Conservation (phyloP, 1,140 invertebrate species). For the Cyclargus thomasi region DNA sequence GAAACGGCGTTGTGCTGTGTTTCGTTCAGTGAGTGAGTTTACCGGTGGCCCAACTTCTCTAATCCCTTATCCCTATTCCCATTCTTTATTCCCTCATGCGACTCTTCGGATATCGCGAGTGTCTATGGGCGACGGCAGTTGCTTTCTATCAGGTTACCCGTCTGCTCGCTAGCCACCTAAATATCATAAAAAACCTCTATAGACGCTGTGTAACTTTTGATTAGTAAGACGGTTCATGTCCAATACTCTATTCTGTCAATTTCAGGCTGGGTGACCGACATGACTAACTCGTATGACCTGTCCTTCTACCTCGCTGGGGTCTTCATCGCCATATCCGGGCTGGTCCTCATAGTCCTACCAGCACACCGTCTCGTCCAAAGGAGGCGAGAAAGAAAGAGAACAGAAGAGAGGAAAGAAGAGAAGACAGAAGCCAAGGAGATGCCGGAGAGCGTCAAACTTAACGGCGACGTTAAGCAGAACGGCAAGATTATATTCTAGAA, state of each 20-base stretch:
- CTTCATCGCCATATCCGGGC: conserved; percentile 89
- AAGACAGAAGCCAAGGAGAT: conserved; percentile 18
- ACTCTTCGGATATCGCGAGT: no score
- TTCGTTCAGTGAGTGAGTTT: no score
- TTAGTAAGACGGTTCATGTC: neutral
- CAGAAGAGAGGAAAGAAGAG: neutral
- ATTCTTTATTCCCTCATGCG: no score
- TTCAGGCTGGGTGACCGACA: conserved; percentile 87
- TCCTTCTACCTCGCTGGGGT: conserved; percentile 91
- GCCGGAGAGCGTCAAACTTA: conserved; percentile 21
- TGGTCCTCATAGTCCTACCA: conserved; percentile 83
- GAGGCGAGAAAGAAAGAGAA: conserved; percentile 5
- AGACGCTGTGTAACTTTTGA: no score
- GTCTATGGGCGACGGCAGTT: no score
- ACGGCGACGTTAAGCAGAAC: conserved; percentile 44
- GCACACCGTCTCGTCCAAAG: conserved; percentile 62
- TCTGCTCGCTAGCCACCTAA: no score
- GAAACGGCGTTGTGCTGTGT: no score
- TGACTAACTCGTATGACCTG: conserved; percentile 85
- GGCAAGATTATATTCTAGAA: conserved; percentile 34
- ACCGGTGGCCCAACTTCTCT: no score
- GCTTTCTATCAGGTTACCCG: no score
- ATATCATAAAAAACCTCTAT: no score
- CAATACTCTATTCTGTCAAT: conserved; percentile 26
- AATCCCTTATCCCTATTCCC: no score